Evolutionary conservation across 2,888 invertebrate species (phyloP).

Genomic region (Leucophenga maculata): DNA sequence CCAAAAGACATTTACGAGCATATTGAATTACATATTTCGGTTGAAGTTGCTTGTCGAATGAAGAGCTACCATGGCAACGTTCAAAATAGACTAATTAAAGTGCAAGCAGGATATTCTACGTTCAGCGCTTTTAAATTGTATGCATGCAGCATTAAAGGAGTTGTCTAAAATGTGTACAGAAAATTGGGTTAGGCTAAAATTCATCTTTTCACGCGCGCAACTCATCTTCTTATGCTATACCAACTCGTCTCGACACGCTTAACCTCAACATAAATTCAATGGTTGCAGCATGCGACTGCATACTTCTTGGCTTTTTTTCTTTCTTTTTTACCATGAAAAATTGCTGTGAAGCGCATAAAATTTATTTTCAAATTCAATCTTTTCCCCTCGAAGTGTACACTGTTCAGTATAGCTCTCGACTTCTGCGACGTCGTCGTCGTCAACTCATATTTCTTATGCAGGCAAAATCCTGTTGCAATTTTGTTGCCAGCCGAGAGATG

Average conservation of each 20-base stretch:
- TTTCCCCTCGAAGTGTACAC: not conserved
- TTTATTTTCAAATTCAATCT: constrained; percentile 21
- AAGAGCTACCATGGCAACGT: not conserved
- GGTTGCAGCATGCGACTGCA: not conserved
- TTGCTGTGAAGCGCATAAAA: not conserved
- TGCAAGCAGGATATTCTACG: too few species aligned
- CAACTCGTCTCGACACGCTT: not conserved
- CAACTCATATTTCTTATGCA: too few species aligned
- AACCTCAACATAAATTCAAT: constrained; percentile 14
- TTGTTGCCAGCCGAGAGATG: constrained; percentile 22
- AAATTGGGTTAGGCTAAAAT: too few species aligned
- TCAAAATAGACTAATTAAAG: not conserved
- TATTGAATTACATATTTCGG: constrained; percentile 6
- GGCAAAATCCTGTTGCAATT: constrained; percentile 18
- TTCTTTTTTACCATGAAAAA: not conserved
- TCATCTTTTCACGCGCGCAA: too few species aligned
- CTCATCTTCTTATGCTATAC: too few species aligned
- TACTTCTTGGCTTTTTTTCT: not conserved
- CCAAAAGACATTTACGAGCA: constrained; percentile 6
- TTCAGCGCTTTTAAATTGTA: too few species aligned
- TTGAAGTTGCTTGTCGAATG: not conserved
- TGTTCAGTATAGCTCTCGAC: not conserved
- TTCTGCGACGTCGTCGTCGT: too few species aligned
- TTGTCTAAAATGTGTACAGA: too few species aligned
- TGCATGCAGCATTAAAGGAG: too few species aligned